phyloP scores from a whole-genome alignment of 2,888 invertebrate species.

The Hermaeophaga mercurialis region DNA sequence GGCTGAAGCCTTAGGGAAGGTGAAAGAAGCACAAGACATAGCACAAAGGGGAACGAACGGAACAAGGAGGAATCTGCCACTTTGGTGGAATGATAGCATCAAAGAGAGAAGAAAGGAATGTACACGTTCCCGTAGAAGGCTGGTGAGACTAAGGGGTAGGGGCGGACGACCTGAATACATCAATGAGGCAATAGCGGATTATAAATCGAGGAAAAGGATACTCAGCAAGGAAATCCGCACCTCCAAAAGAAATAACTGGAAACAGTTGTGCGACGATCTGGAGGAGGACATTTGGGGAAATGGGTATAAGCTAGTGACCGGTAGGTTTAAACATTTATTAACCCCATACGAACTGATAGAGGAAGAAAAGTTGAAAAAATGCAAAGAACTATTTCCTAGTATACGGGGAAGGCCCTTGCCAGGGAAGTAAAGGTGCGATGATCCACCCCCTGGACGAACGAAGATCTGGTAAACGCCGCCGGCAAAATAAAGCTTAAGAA shows the following conservation, averaged over 20 bases:
- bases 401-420: not conserved
- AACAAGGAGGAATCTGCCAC: not conserved
- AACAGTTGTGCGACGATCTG: not conserved
- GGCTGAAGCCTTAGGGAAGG: no score
- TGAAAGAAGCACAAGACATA: not conserved
- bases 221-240: not conserved
- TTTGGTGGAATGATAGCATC: not conserved
- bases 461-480: not conserved
- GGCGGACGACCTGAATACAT: no score
- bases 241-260: not conserved
- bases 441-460: not conserved
- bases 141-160: not conserved
- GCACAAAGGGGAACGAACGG: not conserved
- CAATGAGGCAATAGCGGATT: not conserved
- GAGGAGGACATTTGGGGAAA: conserved; percentile 6
- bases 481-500: not conserved
- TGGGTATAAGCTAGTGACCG: not conserved
- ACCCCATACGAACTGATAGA: not conserved
- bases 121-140: not conserved
- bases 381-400: not conserved
- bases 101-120: not conserved
- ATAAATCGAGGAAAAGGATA: not conserved
- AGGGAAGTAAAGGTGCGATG: not conserved
- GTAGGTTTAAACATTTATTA: conserved; percentile 3
- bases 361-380: not conserved